These are phyloP conservation scores for Brachionus calyciflorus DNA, from an alignment of 1,140 invertebrate species.

Conservation along the genomic window DNA sequence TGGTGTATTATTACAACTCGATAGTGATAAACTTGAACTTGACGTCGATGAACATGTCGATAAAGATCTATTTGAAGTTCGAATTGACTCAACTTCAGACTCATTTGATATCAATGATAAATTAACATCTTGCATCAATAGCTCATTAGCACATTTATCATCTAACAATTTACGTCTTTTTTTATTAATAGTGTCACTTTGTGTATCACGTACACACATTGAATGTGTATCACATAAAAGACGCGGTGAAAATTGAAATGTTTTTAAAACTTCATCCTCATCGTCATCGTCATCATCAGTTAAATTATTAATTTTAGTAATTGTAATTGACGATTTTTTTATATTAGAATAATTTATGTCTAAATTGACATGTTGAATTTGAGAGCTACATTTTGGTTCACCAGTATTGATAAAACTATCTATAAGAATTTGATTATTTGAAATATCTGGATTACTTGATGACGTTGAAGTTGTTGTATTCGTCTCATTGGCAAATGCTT, in stretches of 20 bases:
- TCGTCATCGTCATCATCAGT: not conserved
- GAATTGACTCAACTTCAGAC: not conserved
- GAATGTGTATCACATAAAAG: not conserved
- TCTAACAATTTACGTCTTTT: not conserved
- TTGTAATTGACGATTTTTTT: not conserved
- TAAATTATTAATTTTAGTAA: constrained; percentile 17
- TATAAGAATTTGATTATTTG: not conserved
- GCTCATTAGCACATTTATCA: not conserved
- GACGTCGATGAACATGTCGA: not conserved
- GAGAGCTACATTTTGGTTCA: constrained; percentile 8
- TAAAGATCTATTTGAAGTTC: not conserved
- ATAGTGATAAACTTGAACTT: not conserved
- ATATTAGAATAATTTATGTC: not conserved
- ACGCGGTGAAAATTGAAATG: constrained; percentile 2
- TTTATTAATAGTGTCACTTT: not conserved
- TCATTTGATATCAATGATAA: constrained; percentile 6
- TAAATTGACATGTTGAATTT: not conserved
- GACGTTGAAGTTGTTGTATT: not conserved
- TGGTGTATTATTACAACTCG: not conserved
- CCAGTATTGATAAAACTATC: constrained; percentile 1
- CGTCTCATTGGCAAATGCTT: constrained; percentile 7
- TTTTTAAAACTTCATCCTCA: not conserved
- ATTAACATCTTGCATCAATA: not conserved
- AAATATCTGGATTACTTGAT: not conserved
- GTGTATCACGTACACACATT: not conserved